Conservation (phyloP, 2,797 vertebrate genomes). For the Leuciscus waleckii region DNA sequence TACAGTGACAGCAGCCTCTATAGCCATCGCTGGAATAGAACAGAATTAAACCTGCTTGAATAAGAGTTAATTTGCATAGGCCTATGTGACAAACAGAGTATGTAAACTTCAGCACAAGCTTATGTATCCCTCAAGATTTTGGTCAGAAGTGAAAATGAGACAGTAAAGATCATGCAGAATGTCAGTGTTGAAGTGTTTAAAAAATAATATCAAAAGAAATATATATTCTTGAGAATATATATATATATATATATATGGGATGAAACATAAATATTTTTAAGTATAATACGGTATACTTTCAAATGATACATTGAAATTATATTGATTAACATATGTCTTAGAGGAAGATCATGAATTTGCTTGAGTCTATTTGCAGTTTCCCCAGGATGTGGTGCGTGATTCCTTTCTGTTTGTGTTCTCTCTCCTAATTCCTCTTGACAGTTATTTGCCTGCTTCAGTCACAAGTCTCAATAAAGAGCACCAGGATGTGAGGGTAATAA, state of each 20-base stretch:
- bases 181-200: not conserved
- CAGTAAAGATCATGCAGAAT: not conserved
- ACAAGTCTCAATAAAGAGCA: slow-evolving; percentile 59
- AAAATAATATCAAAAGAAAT: not conserved
- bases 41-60: not conserved
- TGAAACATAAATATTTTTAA: not conserved
- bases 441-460: slow-evolving; percentile 58
- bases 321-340: not conserved
- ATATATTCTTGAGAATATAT: not conserved
- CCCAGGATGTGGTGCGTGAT: slow-evolving; percentile 55
- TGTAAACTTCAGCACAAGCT: not conserved
- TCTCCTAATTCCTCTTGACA: slow-evolving; percentile 41
- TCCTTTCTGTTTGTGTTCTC: slow-evolving; percentile 61
- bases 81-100: not conserved
- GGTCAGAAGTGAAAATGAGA: not conserved
- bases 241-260: not conserved
- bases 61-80: not conserved
- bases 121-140: not conserved
- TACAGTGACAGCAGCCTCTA: not conserved
- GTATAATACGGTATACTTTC: not conserved
- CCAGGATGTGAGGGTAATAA: slow-evolving; percentile 76
- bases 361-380: slow-evolving; percentile 60
- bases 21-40: not conserved
- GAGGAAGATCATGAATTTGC: not conserved
- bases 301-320: not conserved